Evolutionary conservation across 2,797 vertebrate species (phyloP).

Genomic region (Microcaecilia unicolor): DNA sequence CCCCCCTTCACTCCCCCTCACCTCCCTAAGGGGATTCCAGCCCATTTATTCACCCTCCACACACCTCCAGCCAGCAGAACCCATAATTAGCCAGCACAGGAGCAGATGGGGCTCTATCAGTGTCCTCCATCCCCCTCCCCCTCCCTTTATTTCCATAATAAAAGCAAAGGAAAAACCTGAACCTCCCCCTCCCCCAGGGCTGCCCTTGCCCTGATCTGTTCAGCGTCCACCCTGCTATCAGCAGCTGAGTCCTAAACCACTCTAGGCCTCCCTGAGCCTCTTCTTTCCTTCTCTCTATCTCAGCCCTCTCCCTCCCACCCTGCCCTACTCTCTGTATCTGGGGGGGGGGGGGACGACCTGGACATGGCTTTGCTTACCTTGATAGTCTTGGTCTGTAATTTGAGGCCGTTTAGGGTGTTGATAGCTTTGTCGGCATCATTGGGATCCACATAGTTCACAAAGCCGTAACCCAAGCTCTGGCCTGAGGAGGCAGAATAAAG

Average conservation of each 20-base stretch:
- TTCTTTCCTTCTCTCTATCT: conserved; percentile 2
- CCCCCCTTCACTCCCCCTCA: too few relatives aligned
- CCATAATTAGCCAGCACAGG: conserved; percentile 1
- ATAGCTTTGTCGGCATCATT: conserved; percentile 95
- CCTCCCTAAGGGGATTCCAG: too few relatives aligned
- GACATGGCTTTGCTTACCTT: conserved; percentile 80
- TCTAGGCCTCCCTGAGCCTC: too few relatives aligned
- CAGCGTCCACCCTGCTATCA: conserved; percentile 47
- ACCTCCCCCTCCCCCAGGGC: conserved; percentile 46
- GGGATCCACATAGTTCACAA: conserved; percentile 94
- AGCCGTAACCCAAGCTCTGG: conserved; percentile 92
- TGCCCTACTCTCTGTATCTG: too few relatives aligned
- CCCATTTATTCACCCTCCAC: conserved; percentile 12
- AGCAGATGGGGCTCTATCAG: not conserved
- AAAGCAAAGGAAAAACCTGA: not conserved
- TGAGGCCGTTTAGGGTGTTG: conserved; percentile 93
- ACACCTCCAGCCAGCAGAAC: conserved; percentile 12
- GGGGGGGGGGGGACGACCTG: not conserved
- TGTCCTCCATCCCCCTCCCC: not conserved
- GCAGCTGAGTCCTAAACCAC: conserved; percentile 37
- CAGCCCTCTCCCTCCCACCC: too few relatives aligned
- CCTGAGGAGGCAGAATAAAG: conserved; percentile 48
- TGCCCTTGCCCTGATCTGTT: too few relatives aligned
- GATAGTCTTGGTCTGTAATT: conserved; percentile 96
- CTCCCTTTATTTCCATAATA: fast-evolving